Base-by-base conservation (phyloP, 1,140 invertebrate genomes). In the Himalopsyche phryganea region DNA sequence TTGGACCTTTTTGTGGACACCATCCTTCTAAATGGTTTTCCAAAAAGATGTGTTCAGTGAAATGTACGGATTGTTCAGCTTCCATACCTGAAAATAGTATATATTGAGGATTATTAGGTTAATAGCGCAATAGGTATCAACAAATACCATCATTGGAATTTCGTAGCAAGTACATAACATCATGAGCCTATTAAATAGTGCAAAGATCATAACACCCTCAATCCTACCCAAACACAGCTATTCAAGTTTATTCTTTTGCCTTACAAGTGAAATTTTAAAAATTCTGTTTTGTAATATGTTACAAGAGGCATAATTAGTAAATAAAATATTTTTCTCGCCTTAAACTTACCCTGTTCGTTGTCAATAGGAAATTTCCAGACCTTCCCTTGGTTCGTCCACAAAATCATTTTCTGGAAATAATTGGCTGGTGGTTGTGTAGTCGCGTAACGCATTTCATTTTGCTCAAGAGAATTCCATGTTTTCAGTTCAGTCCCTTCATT, bases 311-410 rank as follows among this genome's bases (percentile, higher is more conserved):
- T 40, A 40, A 6, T 40, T 40, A n/a, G 15, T 11, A 40, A 40
- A 5, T 13, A 40, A 5, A 5, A 40, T 40, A 11, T 5, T 40
- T 5, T n/a, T 40, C 3, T 40, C 3, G 3, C 15, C 1, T n/a
- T 10, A 19, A 19, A 17, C 50, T 62, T 77, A 92, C 92, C 96
- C 83, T 92, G 88, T 78, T 98, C 96, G 81, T 99, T 99, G 73
- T 98, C 80, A 55, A 99, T 96, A 9, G 97, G 97, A 73, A 98
- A 99, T 49, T 89, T 85, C 96, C 96, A 99, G 6, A 98, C 66
- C 78, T 95, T 97, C 41, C 92, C 93, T 72, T 95, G 84, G 46
- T 96, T 85, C 0, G 96, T 98, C 93, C 93, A 97, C 45, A 86
- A 67, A 51, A 94, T 92, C 85, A 96, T 89, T 78, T 98, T 92